Evolutionary conservation across 2,113 vertebrate species (phyloP).

Genomic region (Zosterops japonicus): DNA sequence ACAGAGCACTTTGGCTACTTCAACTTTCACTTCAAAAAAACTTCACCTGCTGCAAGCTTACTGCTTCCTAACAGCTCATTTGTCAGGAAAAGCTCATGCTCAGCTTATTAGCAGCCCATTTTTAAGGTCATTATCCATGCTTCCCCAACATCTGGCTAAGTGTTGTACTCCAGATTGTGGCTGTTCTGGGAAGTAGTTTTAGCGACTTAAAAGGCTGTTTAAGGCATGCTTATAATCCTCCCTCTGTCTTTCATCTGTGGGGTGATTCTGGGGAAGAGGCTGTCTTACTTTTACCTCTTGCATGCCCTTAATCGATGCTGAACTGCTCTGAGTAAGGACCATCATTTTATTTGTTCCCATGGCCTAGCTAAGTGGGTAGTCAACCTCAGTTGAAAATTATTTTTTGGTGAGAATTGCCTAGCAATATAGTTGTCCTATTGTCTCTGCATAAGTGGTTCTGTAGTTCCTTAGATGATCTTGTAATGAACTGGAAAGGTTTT

Average conservation of each 20-base stretch:
- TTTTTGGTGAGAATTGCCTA: neutral
- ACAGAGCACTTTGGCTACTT: neutral
- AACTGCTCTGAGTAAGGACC: neutral
- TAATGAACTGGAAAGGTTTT: constrained; percentile 25
- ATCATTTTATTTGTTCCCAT: neutral
- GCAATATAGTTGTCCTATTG: neutral
- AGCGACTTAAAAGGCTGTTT: constrained; percentile 30
- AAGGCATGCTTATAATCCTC: constrained; percentile 14
- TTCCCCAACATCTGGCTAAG: constrained; percentile 64
- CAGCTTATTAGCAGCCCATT: constrained; percentile 59
- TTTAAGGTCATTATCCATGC: constrained; percentile 55
- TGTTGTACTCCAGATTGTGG: constrained; percentile 55
- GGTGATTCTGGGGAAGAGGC: neutral
- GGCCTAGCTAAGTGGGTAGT: neutral
- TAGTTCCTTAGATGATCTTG: neutral
- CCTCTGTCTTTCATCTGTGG: neutral
- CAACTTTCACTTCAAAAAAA: neutral
- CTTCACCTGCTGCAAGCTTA: constrained; percentile 11
- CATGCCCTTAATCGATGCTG: neutral
- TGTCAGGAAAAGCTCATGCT: constrained; percentile 53
- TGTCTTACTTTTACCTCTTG: neutral
- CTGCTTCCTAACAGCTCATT: constrained; percentile 34
- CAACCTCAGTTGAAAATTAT: neutral
- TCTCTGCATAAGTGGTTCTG: neutral
- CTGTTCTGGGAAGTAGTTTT: constrained; percentile 51